These are phyloP conservation scores for Gracilinanus agilis DNA, from an alignment of 2,113 vertebrate species.

Conservation along the genomic window DNA sequence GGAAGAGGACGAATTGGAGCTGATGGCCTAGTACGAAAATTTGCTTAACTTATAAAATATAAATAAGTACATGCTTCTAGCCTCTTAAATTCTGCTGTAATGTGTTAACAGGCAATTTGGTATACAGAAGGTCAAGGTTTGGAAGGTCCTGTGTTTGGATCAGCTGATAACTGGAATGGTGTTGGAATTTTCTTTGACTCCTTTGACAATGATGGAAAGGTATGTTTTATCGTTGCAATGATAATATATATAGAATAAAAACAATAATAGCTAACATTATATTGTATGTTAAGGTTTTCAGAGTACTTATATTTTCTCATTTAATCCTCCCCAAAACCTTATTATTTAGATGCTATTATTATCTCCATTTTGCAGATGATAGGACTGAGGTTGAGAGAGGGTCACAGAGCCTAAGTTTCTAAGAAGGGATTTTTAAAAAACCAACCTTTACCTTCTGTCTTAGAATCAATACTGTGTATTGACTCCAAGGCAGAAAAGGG, in stretches of 20 bases:
- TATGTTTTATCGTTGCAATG: conserved; percentile 73
- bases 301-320: background rate
- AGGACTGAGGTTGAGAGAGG: no score
- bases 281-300: background rate
- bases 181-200: conserved; percentile 98
- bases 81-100: conserved; percentile 18
- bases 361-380: background rate
- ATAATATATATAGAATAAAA: background rate
- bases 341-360: background rate
- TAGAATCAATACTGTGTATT: no score
- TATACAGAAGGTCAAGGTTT: conserved; percentile 93
- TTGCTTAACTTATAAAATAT: background rate
- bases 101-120: conserved; percentile 91
- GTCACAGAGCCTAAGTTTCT: background rate
- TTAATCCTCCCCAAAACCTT: background rate
- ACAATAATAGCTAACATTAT: background rate
- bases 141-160: conserved; percentile 96
- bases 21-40: conserved; percentile 92
- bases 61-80: background rate
- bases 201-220: conserved; percentile 99
- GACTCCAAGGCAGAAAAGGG: no score
- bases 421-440: background rate
- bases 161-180: conserved; percentile 95
- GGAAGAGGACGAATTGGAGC: conserved; percentile 96
- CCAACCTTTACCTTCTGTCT: no score